A percentile compares a stretch with the other conserved stretches of the same genome.
Evolutionary conservation across 2,797 vertebrate genomes (phyloP).

Genomic region (Tiaroga cobitis): DNA sequence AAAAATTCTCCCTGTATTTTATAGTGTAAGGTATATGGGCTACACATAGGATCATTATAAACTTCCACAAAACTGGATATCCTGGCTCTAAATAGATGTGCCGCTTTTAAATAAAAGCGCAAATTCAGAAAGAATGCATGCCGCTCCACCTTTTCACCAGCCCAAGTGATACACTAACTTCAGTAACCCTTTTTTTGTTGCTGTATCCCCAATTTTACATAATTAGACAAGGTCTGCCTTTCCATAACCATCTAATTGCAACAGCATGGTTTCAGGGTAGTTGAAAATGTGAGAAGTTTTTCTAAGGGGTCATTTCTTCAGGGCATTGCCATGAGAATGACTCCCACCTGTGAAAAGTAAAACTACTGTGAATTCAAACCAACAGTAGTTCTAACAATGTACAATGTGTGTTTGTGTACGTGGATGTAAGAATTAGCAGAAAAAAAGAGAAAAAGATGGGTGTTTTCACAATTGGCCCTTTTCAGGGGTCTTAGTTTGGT

Average conservation of each 20-base stretch:
- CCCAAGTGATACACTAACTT: slow-evolving; percentile 59
- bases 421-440: slow-evolving; percentile 15
- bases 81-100: not conserved
- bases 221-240: slow-evolving; percentile 76
- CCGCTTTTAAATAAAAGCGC: not conserved
- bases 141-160: slow-evolving; percentile 51
- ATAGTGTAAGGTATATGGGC: not conserved
- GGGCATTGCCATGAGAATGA: slow-evolving; percentile 70
- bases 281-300: slow-evolving; percentile 63
- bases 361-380: slow-evolving; percentile 48
- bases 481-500: not conserved
- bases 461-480: not conserved
- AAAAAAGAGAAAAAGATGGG: not conserved
- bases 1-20: not conserved
- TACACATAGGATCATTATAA: not conserved
- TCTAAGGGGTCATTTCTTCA: slow-evolving; percentile 60
- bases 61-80: not conserved
- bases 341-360: slow-evolving; percentile 75
- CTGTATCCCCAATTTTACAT: slow-evolving; percentile 70
- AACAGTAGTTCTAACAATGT: slow-evolving; percentile 25
- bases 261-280: slow-evolving; percentile 71
- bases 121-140: slow-evolving; percentile 18
- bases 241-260: slow-evolving; percentile 75
- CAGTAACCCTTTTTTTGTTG: slow-evolving; percentile 54
- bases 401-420: slow-evolving; percentile 13